phyloP scores from a whole-genome alignment of 2,797 vertebrate genomes.

The Sparus aurata region DNA sequence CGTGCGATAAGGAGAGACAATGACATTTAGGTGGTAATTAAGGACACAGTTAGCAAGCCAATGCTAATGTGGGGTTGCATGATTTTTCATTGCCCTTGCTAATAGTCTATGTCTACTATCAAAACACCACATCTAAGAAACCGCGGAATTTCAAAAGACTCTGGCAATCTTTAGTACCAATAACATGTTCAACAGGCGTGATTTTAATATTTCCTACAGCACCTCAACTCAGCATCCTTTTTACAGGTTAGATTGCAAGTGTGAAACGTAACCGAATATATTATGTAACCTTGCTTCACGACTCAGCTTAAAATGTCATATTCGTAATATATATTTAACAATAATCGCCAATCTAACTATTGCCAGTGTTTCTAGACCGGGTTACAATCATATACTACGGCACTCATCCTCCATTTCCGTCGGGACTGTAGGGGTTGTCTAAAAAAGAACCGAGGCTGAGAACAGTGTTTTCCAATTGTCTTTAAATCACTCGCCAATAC shows the following conservation, averaged over 20 bases:
- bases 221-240: conserved; percentile 6
- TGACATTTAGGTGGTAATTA: neutral
- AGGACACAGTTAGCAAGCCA: neutral
- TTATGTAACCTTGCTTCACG: neutral
- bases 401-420: conserved; percentile 17
- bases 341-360: neutral
- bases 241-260: neutral
- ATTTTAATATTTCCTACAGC: neutral
- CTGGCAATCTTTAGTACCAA: neutral
- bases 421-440: too few species aligned
- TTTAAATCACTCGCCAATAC: neutral
- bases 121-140: neutral
- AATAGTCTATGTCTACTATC: too few species aligned
- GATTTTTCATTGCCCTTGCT: neutral
- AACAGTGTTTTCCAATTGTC: neutral
- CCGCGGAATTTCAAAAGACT: neutral
- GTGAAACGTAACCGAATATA: too few species aligned
- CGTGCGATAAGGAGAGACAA: rapidly evolving
- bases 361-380: too few species aligned
- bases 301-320: neutral
- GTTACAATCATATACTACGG: conserved; percentile 20
- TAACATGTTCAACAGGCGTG: neutral
- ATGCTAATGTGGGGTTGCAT: neutral
- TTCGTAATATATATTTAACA: neutral
- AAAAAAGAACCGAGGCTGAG: neutral